These are phyloP conservation scores for Dryococelus australis DNA, from an alignment of 2,888 invertebrate species.

Conservation along the genomic window DNA sequence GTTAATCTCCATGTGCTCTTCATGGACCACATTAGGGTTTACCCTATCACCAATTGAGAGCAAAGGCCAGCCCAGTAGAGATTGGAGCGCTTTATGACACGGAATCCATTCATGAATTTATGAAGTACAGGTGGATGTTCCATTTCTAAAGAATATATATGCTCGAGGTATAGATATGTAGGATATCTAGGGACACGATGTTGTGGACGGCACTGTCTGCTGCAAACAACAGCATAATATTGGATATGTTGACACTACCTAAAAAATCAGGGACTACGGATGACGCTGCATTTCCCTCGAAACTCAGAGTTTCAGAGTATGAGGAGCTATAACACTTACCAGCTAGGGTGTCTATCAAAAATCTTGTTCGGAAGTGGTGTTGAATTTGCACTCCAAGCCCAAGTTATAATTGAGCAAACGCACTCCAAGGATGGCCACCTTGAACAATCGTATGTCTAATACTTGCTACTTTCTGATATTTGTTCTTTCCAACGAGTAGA, in stretches of 20 bases:
- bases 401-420: neutral
- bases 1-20: too few species aligned
- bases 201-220: constrained; percentile 20
- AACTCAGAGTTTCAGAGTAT: neutral
- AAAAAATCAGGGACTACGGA: neutral
- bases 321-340: neutral
- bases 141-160: neutral
- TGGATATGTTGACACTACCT: constrained; percentile 9
- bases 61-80: too few species aligned
- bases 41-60: too few species aligned
- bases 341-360: constrained; percentile 16
- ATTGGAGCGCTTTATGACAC: too few species aligned
- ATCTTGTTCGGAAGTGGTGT: constrained; percentile 20
- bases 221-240: constrained; percentile 19
- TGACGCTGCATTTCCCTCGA: neutral
- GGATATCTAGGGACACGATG: neutral
- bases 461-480: constrained; percentile 6
- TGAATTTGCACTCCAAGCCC: neutral
- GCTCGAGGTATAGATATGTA: neutral
- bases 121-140: neutral
- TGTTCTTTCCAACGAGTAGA: neutral
- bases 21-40: too few species aligned
- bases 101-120: neutral
- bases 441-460: neutral
- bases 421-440: neutral